phyloP scores from a whole-genome alignment of 2,113 vertebrate genomes.

The Alaudala cheleensis region DNA sequence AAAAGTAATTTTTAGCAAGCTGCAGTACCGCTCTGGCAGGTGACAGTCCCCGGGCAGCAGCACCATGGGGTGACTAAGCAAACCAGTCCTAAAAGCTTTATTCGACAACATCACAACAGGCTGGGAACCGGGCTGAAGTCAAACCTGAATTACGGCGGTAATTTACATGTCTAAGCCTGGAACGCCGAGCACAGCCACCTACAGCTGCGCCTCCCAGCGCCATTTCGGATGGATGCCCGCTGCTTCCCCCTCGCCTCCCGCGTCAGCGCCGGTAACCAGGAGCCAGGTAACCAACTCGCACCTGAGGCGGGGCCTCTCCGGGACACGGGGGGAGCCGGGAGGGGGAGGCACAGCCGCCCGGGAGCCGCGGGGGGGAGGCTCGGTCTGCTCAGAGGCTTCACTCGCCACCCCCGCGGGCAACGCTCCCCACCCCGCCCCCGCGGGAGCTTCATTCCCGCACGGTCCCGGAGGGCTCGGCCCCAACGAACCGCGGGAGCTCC shows the following conservation, averaged over 20 bases:
- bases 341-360: neutral
- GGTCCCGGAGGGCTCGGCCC: no score
- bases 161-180: neutral
- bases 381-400: neutral
- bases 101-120: neutral
- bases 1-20: neutral
- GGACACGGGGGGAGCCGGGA: no score
- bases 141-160: neutral
- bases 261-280: neutral
- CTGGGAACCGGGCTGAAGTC: neutral
- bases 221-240: neutral
- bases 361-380: neutral
- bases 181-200: neutral
- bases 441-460: neutral
- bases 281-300: neutral
- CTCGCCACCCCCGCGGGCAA: neutral
- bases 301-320: neutral
- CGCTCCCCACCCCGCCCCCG: neutral
- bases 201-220: neutral
- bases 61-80: slow-evolving; percentile 21
- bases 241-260: neutral
- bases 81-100: neutral
- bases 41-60: neutral
- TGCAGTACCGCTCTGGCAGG: neutral
- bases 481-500: neutral